Conservation (phyloP, 2,113 vertebrate genomes). For the Plecturocebus donacophilus region DNA sequence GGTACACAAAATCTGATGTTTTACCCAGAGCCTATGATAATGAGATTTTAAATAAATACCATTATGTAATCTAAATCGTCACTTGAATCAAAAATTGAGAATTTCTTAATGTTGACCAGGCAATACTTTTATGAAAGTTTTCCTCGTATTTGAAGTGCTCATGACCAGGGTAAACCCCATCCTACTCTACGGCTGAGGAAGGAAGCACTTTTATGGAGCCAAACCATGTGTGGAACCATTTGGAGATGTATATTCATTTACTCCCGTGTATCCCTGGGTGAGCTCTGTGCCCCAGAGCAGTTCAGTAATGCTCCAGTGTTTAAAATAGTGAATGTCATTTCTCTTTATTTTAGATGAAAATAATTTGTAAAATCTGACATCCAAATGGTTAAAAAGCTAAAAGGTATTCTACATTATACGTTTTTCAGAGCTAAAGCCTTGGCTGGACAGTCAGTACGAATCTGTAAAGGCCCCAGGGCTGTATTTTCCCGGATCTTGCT, state of each 20-base stretch:
- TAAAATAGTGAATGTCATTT: not conserved
- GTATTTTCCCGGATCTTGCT: slow-evolving; percentile 93
- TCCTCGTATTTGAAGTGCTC: not conserved
- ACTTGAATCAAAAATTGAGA: not conserved
- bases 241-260: not conserved
- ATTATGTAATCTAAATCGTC: not conserved
- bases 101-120: not conserved
- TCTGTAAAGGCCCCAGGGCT: slow-evolving; percentile 86
- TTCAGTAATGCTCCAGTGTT: not conserved
- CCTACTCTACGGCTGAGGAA: not conserved
- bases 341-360: not conserved
- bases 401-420: not conserved
- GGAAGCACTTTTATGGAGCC: not conserved
- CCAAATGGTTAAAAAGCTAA: not conserved
- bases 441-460: slow-evolving; percentile 88
- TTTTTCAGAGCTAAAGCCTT: slow-evolving; percentile 90
- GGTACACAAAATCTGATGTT: not conserved
- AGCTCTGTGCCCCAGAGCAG: not conserved
- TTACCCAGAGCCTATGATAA: not conserved
- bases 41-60: not conserved
- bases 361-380: not conserved
- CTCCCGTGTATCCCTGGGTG: not conserved
- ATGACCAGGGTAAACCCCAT: not conserved
- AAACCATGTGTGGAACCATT: not conserved
- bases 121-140: not conserved